phyloP scores from a whole-genome alignment of 1,140 invertebrate genomes.

The Penaeus chinensis region DNA sequence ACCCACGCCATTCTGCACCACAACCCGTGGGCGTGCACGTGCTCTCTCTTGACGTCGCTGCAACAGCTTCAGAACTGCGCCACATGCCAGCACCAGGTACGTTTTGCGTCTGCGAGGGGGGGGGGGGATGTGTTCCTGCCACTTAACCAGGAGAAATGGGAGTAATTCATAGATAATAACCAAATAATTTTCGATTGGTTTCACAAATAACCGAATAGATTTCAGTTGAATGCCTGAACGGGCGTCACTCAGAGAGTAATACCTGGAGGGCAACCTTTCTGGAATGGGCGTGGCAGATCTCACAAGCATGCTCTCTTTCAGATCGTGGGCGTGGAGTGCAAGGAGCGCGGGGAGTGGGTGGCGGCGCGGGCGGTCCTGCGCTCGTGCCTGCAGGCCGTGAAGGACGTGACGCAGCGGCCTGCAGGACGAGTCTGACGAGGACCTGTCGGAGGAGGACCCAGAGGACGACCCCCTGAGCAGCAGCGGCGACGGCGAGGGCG shows the following conservation, averaged over 20 bases:
- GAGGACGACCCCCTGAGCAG: not conserved
- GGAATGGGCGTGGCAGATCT: too few relatives aligned
- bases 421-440: constrained; percentile 23
- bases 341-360: constrained; percentile 1
- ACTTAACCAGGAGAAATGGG: not conserved
- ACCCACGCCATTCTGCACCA: constrained; percentile 27
- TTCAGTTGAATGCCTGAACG: too few relatives aligned
- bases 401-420: constrained; percentile 14
- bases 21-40: constrained; percentile 40
- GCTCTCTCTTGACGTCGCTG: constrained; percentile 5
- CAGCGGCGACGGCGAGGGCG: not conserved
- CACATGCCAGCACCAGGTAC: constrained; percentile 30
- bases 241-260: too few relatives aligned
- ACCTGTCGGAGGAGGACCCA: constrained; percentile 14
- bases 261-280: too few relatives aligned
- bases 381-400: constrained; percentile 11
- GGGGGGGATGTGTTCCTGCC: not conserved
- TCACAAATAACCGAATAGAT: too few relatives aligned
- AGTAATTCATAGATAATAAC: too few relatives aligned
- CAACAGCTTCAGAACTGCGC: constrained; percentile 22
- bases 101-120: not conserved
- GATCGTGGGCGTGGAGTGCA: not conserved
- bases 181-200: too few relatives aligned
- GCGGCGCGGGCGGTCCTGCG: not conserved
- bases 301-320: not conserved